Percentiles rank a stretch among this genome's conserved stretches.
phyloP scores from a whole-genome alignment of 2,888 invertebrate species.

The Hyposoter dolosus region DNA sequence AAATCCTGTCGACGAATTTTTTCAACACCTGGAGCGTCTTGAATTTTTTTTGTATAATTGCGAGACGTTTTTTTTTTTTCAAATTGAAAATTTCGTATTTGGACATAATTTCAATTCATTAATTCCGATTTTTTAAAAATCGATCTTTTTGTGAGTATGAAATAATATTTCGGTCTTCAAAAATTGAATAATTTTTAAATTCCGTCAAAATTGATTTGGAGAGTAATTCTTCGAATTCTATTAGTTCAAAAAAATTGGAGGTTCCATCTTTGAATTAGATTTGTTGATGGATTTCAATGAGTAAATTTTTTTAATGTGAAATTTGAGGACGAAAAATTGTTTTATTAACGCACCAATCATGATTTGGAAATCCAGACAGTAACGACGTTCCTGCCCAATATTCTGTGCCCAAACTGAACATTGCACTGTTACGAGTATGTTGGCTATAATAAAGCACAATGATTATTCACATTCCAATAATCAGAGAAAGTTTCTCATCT shows the following conservation, averaged over 20 bases:
- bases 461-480: not conserved
- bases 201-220: too few relatives aligned
- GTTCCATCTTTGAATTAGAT: too few relatives aligned
- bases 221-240: too few relatives aligned
- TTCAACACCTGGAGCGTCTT: not conserved
- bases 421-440: constrained; percentile 77
- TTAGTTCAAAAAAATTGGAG: too few relatives aligned
- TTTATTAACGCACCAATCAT: constrained; percentile 69
- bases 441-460: constrained; percentile 70
- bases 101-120: too few relatives aligned
- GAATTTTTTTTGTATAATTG: not conserved
- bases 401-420: constrained; percentile 80
- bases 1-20: not conserved
- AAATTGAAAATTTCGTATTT: too few relatives aligned
- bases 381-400: constrained; percentile 71
- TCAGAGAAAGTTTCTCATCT: not conserved
- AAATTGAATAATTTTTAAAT: too few relatives aligned
- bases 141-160: too few relatives aligned
- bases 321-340: not conserved
- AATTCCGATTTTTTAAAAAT: too few relatives aligned
- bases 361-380: constrained; percentile 77
- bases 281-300: not conserved
- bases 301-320: too few relatives aligned
- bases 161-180: too few relatives aligned
- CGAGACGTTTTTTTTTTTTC: too few relatives aligned